Evolutionary conservation across 2,113 vertebrate species (phyloP), one percentile per base, ranked within the genome.

Genomic region (Clarias magur): DNA sequence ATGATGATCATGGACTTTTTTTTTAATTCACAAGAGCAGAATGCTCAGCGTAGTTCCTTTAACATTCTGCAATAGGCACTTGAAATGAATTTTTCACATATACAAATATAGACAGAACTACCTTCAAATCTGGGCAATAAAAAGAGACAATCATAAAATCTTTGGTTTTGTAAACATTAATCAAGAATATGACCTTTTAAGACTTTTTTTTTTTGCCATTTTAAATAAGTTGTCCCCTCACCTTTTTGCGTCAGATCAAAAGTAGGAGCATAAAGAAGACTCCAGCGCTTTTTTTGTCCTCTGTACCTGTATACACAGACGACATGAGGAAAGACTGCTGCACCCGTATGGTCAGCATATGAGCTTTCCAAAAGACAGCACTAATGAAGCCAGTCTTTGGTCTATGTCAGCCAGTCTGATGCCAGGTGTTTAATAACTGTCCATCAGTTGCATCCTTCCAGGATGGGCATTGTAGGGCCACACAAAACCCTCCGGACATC

Each of bases 81-180:
- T 98, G 94, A 95, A 92, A 97, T 96, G 96, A 93, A 94, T 92
- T n/a, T 93, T 94, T 95, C 94, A 96, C 94, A 94, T 96, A 93
- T 96, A 98, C 96, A 97, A 96, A 97, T 95, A 97, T 94, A 96
- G 91, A 93, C 90, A 95, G 91, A 88, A 93, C 93, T 93, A 95
- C 94, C 93, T 91, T 91, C 92, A 95, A 93, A 95, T 95, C 93
- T 85, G 92, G 94, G 94, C 95, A 95, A 95, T 92, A 90, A 89
- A 85, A 83, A 93, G 90, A 94, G 92, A 93, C 76, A 90, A 88
- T 91, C 89, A 75, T 86, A 88, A 90, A 88, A 92, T 98, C 97
- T 99, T 99, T 99, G 98, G 97, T 99, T 86, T 96, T 97, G 96
- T 95, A 96, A 97, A 95, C 94, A 85, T 92, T 87, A 91, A 89